Base-by-base conservation (phyloP, 2,797 vertebrate genomes). In the Neoniphon sammara region DNA sequence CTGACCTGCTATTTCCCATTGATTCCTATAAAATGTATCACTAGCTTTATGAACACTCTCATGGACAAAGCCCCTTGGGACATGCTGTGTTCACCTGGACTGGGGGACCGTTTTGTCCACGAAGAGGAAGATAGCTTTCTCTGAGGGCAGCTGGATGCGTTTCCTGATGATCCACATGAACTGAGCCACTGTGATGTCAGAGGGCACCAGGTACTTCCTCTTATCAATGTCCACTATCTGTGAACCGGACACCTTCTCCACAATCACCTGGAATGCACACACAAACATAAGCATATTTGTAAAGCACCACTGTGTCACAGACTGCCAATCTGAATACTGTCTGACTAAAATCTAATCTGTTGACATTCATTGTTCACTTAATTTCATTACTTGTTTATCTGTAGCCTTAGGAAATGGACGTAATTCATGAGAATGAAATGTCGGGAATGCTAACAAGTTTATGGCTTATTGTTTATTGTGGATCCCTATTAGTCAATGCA, bases 141-240 rank as follows among this genome's bases (percentile, higher is more conserved):
- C 98, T 12, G 97, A 98, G 36, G 98, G 98, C 87, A 99, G 95
- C 70, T 98, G 97, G 91, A 99, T 98, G 89, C 97, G 96, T 96
- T 99, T 99, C 91, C 97, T 95, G 94, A 99, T 99, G 93, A 99
- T 99, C 98, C 97, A 99, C 98, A 99, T 99, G 93, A 99, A 98
- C 94, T 99, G 97, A 65, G 98, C 97, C 94, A 99, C 97, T 0
- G 98, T 99, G 90, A 99, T 99, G 92, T 99, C 98, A 46, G 97
- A 98, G 0, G 97, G 98, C 71, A 99, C 98, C 91, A 99, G 91
- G 90, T 99, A 99, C 95, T 99, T 99, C 92, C 97, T 94, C 91
- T 99, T 99, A 90, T 99, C 98, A 53, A 99, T 99, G 86, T 99
- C 97, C 84, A 98, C 95, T 36, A 99, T 99, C 92, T 99, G 98